Base-by-base conservation (phyloP, 2,888 invertebrate genomes). In the Philopedon plagiatum region DNA sequence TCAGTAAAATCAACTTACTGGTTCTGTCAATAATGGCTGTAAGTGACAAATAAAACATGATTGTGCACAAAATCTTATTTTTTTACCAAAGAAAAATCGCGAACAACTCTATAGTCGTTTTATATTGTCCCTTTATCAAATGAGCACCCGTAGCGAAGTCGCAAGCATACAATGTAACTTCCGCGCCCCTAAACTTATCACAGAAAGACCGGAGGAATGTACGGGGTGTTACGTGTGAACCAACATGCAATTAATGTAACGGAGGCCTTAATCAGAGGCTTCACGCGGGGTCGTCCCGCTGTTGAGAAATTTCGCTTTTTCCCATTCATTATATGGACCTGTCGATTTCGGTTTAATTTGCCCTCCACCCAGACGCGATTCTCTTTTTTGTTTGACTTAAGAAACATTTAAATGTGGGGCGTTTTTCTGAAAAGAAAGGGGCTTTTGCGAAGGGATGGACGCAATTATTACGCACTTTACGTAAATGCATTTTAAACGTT, bases 221-320 rank as follows among this genome's bases (percentile, higher is more conserved):
- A 68, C 73, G 74, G 77, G 78, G 78, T 78, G 78, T 81, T 81
- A 79, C 83, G 83, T 83, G 84, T 83, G 83, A 83, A 84, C 83
- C 81, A 81, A 80, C 81, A 80, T 83, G 82, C 84, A 84, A 84
- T 84, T 84, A 84, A 77, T 82, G 84, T 84, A 84, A 84, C 84
- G 81, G 82, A 84, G 81, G 82, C 82, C 78, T 76, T 78, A 84
- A 83, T 84, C 83, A 81, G 76, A 68, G 79, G 73, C 78, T 65
- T 74, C 81, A 80, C 75, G 76, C 71, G 71, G 78, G 69, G 80
- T 76, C 76, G 78, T 78, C 80, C 80, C 77, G 83, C 83, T 83
- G 83, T 77, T 83, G 83, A 83, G 83, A 83, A 83, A 80, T 77
- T 75, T 74, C 34, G 26, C 64, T 23, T 63, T 69, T 73, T 65